Base-by-base conservation (phyloP, 2,113 vertebrate genomes). In the Cettia cetti region DNA sequence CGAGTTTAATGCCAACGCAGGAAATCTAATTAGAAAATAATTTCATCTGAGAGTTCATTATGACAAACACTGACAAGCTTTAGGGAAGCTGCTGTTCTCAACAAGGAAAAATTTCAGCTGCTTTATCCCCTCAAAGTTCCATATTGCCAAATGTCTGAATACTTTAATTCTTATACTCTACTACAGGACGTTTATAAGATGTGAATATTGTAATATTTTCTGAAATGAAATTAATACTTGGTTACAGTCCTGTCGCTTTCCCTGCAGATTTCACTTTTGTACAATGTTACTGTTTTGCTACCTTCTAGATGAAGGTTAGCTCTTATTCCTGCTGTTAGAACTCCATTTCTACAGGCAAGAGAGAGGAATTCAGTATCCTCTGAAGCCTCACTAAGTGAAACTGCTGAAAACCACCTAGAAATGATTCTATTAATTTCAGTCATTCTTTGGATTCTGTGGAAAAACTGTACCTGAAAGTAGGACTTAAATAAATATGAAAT, bases 11-110 rank as follows among this genome's bases (percentile, higher is more conserved):
- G 44, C 39, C 90, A 90, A 44, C 42, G 28, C 68, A 71, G 64
- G 79, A 94, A 93, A 95, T 60, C 39, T 59, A 76, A 77, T 77
- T 72, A 50, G 82, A 94, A 94, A 95, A 84, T 91, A 83, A 97
- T 81, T 90, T 74, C 65, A 94, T 83, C 71, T 35, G 54, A 65
- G 85, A 80, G 80, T 40, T 94, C 89, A 64, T 86, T 45, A 70
- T 66, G 88, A 92, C 80, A 89, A 83, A 92, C 64, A 56, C 37
- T 88, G 78, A 92, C 85, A 70, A 88, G 87, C 66, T 85, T 77
- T 28, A 83, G 33, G 53, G 75, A 88, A 90, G 82, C 52, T 90
- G 80, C 76, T 74, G 45, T 13, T 78, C 53, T 78, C 66, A 74
- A 91, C 89, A 74, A 50, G 23, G 66, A 81, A 80, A 57, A 53